A percentile compares a stretch with the other conserved stretches of the same genome.
phyloP scores from a whole-genome alignment of 1,140 invertebrate species.

The Trichonephila clavipes region DNA sequence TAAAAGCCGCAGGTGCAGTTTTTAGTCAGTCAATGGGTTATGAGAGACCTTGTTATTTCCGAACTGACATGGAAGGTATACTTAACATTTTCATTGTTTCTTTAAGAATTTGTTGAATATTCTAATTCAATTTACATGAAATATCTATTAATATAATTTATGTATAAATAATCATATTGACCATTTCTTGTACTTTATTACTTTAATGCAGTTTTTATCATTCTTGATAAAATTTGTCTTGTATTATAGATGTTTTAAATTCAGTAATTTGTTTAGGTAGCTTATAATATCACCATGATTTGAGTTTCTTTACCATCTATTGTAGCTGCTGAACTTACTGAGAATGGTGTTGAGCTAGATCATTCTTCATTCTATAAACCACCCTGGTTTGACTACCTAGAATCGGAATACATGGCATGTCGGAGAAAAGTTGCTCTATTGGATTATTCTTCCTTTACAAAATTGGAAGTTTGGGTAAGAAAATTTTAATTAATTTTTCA shows the following conservation, averaged over 20 bases:
- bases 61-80: conserved; percentile 82
- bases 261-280: neutral
- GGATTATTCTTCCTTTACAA: conserved; percentile 99
- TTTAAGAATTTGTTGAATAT: too few species aligned
- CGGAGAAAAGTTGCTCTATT: conserved; percentile 95
- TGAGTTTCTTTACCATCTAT: neutral
- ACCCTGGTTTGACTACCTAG: conserved; percentile 94
- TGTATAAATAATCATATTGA: too few species aligned
- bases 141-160: too few species aligned
- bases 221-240: too few species aligned
- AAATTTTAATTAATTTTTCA: neutral
- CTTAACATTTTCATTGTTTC: too few species aligned
- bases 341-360: conserved; percentile 78
- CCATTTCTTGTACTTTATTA: too few species aligned
- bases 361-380: conserved; percentile 86
- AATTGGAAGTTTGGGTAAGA: conserved; percentile 94
- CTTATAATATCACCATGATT: neutral
- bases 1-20: conserved; percentile 95
- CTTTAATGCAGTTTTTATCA: too few species aligned
- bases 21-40: conserved; percentile 99
- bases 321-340: conserved; percentile 21
- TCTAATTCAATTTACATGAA: too few species aligned
- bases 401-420: conserved; percentile 95
- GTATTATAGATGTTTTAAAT: neutral
- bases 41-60: conserved; percentile 96